Evolutionary conservation across 2,797 vertebrate genomes (phyloP).

Genomic region (Neomorphus geoffroyi): DNA sequence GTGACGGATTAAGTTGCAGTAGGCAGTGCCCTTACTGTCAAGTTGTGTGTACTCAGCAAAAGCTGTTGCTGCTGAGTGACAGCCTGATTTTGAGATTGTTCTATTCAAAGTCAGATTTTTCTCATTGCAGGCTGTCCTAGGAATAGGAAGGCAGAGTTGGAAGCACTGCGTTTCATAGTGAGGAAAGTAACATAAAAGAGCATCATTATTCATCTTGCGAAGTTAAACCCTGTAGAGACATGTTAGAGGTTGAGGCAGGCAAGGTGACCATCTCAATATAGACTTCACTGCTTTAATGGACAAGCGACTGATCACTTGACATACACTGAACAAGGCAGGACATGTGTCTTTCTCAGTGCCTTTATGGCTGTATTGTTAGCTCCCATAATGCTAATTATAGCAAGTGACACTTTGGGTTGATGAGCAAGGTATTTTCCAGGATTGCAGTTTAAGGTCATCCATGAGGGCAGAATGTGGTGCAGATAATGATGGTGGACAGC

Average conservation of each 20-base stretch:
- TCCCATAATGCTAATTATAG: constrained; percentile 47
- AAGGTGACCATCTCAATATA: neutral
- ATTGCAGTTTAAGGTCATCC: constrained; percentile 15
- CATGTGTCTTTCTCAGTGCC: constrained; percentile 2
- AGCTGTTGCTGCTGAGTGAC: neutral
- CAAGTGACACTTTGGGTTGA: constrained; percentile 15
- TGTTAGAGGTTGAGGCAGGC: neutral
- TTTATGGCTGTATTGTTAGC: constrained; percentile 1
- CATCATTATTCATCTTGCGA: neutral
- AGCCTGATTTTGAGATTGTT: neutral
- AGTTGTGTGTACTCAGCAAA: neutral
- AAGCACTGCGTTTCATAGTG: neutral
- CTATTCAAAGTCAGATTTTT: neutral
- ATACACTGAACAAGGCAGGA: neutral
- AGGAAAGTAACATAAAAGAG: neutral
- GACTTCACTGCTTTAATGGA: neutral
- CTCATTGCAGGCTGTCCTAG: neutral
- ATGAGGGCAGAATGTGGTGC: neutral
- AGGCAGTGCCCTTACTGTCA: neutral
- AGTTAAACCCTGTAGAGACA: neutral
- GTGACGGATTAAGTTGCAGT: rapidly evolving
- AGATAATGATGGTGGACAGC: neutral
- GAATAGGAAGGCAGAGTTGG: neutral
- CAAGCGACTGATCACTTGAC: neutral
- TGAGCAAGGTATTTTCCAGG: constrained; percentile 41